These are phyloP conservation scores for Pseudanteris insignis DNA, from an alignment of 2,888 invertebrate species.

Conservation along the genomic window DNA sequence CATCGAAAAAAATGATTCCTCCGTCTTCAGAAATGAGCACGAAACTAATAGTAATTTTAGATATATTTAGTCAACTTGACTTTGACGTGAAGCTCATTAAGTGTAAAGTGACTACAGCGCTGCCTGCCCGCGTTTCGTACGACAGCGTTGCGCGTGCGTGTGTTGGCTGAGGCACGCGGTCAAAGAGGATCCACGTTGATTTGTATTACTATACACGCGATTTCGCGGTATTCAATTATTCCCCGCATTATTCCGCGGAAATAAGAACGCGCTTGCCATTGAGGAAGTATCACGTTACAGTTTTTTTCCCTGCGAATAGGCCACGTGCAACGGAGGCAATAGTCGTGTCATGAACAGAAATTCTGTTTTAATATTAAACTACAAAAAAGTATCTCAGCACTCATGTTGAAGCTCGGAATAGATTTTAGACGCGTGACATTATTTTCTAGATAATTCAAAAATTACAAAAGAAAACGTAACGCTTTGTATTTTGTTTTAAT, in stretches of 20 bases:
- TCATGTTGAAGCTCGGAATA: too few relatives aligned
- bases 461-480: too few relatives aligned
- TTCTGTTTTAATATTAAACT: too few relatives aligned
- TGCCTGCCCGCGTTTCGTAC: conserved; percentile 42
- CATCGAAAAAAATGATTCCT: conserved; percentile 27
- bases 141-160: conserved; percentile 25
- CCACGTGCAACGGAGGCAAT: too few relatives aligned
- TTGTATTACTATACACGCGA: conserved; percentile 35
- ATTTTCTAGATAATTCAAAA: too few relatives aligned
- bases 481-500: too few relatives aligned
- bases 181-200: conserved; percentile 43
- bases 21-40: conserved; percentile 32
- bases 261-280: conserved; percentile 28
- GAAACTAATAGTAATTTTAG: conserved; percentile 36
- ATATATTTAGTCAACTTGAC: conserved; percentile 41
- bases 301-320: too few relatives aligned
- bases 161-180: conserved; percentile 45
- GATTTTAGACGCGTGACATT: too few relatives aligned
- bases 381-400: too few relatives aligned
- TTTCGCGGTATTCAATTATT: conserved; percentile 44
- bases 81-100: conserved; percentile 44
- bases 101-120: conserved; percentile 41
- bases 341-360: too few relatives aligned
- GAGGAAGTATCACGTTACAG: too few relatives aligned
- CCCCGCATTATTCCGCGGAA: conserved; percentile 34